phyloP scores from a whole-genome alignment of 2,888 invertebrate species.

The Cephalotes varians region DNA sequence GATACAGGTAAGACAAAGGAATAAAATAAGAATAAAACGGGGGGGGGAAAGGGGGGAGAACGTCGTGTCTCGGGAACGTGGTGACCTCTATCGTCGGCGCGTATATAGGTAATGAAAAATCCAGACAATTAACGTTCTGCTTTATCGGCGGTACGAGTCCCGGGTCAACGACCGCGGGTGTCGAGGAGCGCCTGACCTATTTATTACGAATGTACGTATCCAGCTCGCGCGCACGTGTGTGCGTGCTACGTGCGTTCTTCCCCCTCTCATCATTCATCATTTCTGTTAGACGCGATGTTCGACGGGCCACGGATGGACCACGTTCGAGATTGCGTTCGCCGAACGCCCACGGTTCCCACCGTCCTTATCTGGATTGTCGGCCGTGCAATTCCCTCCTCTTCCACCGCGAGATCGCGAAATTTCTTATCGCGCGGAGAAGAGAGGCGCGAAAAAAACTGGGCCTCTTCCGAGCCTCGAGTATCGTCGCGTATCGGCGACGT shows the following conservation, averaged over 20 bases:
- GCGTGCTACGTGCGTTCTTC: conserved; percentile 34
- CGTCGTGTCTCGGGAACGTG: conserved; percentile 37
- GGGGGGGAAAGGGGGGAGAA: too few relatives aligned
- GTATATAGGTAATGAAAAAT: conserved; percentile 67
- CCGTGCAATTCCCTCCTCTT: background rate
- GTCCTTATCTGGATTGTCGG: background rate
- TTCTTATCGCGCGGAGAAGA: background rate
- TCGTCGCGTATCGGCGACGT: background rate
- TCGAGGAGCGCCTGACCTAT: conserved; percentile 81
- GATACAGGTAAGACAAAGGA: background rate
- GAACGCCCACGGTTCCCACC: conserved; percentile 21
- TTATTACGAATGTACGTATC: conserved; percentile 71
- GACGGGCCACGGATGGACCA: too few relatives aligned
- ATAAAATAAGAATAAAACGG: background rate
- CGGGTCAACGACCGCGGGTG: conserved; percentile 79
- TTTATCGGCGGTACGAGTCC: conserved; percentile 73
- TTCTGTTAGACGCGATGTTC: background rate
- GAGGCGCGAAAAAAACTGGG: background rate
- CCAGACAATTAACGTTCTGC: conserved; percentile 68
- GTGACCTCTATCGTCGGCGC: conserved; percentile 73
- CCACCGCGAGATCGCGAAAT: background rate
- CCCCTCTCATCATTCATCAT: background rate
- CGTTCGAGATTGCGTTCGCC: conserved; percentile 28
- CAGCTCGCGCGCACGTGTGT: conserved; percentile 67
- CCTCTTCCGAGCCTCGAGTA: background rate